phyloP scores from a whole-genome alignment of 2,797 vertebrate genomes.

The Neomorphus geoffroyi region DNA sequence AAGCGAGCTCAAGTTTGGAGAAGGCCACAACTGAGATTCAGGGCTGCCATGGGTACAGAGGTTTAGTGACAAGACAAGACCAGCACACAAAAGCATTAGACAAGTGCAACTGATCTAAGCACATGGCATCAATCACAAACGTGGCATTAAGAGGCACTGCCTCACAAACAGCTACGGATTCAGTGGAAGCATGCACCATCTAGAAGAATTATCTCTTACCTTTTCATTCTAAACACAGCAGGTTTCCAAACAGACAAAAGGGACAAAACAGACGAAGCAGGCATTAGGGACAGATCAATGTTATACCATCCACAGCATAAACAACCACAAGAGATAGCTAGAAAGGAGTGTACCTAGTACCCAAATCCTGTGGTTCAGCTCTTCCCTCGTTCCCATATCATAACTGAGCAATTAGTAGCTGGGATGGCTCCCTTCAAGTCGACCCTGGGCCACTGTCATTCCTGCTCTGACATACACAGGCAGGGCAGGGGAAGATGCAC shows the following conservation, averaged over 20 bases:
- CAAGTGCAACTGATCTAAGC: slow-evolving; percentile 24
- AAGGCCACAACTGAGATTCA: slow-evolving; percentile 69
- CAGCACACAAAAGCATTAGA: slow-evolving; percentile 36
- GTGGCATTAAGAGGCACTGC: slow-evolving; percentile 43
- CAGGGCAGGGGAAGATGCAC: neutral
- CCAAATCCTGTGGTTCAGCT: neutral
- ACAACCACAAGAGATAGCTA: slow-evolving; percentile 27
- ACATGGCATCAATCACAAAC: slow-evolving; percentile 48
- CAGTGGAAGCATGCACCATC: slow-evolving; percentile 88
- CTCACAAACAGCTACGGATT: slow-evolving; percentile 56
- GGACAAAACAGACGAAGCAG: slow-evolving; percentile 97
- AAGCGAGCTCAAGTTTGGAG: neutral
- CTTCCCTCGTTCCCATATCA: neutral
- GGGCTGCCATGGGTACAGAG: slow-evolving; percentile 31
- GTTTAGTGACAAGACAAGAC: slow-evolving; percentile 57
- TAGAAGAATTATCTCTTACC: slow-evolving; percentile 94
- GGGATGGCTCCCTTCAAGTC: neutral
- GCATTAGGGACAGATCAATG: slow-evolving; percentile 76
- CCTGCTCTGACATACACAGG: neutral
- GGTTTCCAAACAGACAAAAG: slow-evolving; percentile 98
- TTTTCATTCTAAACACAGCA: slow-evolving; percentile 99
- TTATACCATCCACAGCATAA: slow-evolving; percentile 70
- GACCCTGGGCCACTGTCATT: neutral
- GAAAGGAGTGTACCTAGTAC: neutral
- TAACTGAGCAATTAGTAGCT: neutral